phyloP scores from a whole-genome alignment of 2,797 vertebrate species.

The Acestrorhynchus altus region DNA sequence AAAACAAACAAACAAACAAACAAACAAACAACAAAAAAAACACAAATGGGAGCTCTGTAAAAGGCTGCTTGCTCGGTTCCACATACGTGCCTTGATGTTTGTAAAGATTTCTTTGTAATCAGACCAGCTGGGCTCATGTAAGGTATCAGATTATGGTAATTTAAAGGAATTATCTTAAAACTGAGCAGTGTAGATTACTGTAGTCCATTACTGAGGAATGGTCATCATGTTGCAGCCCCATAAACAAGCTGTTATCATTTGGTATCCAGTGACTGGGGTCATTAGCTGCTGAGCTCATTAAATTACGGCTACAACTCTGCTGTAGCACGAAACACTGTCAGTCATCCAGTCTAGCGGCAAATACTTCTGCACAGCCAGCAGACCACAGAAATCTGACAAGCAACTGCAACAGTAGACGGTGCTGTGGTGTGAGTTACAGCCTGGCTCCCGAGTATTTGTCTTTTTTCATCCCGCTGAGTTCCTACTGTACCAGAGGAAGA shows the following conservation, averaged over 20 bases:
- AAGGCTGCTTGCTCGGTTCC: no score
- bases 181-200: background rate
- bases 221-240: constrained; percentile 69
- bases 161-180: background rate
- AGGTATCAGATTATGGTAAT: background rate
- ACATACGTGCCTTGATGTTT: no score
- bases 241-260: constrained; percentile 76
- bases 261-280: constrained; percentile 78
- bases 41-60: no score
- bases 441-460: constrained; percentile 63
- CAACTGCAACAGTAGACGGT: constrained; percentile 62
- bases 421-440: constrained; percentile 63
- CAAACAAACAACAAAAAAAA: no score
- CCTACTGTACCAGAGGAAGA: background rate
- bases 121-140: no score
- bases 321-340: constrained; percentile 27
- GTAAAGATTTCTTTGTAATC: no score
- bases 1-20: no score
- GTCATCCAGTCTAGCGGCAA: constrained; percentile 50
- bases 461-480: constrained; percentile 18
- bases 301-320: constrained; percentile 62
- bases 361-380: constrained; percentile 23
- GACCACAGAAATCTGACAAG: constrained; percentile 36
- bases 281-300: constrained; percentile 69
- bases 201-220: constrained; percentile 71